Evolutionary conservation across 1,140 invertebrate genomes (phyloP), one percentile per base, ranked within the genome.

Genomic region (Drosophila navojoa): DNA sequence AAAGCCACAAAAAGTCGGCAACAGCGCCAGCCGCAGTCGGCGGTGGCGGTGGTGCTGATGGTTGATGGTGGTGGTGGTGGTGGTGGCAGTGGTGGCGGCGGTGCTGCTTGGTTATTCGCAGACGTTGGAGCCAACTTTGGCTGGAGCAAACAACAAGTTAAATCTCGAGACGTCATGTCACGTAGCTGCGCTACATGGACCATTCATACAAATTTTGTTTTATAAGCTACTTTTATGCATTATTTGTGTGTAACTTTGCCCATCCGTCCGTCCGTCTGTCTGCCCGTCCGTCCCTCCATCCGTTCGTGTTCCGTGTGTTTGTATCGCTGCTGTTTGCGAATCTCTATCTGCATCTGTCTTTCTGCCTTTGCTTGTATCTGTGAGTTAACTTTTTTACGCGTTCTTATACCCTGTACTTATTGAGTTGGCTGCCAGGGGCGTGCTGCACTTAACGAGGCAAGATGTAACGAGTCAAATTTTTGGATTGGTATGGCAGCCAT

Each of bases 181-280:
- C 84, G 84, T 89, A 89, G 82, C 77, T 71, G 29, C 69, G 77
- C 85, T 80, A 80, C 84, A 89, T 89, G 84, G 84, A 89, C 85
- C 84, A 89, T 89, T 89, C 84, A 89, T 89, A 80, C 79, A 87
- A 84, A 87, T 89, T 89, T 89, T 89, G 84, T 89, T 89, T 87
- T 89, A 89, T 89, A 89, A 90, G 84, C 85, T 73, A 89, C 85
- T 87, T 86, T 86, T 76, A 67, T 86, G 81, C 82, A 87, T 86
- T 86, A 86, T 86, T 89, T 87, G 82, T 86, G 76, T 87, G 82
- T 87, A 87, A 86, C 82, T 87, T 81, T 70, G 81, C 54, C 60
- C 66, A 67, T 52, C 22, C 45, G 38, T 27, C 64, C 42, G 29
- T 50, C 15, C 10, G 4, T 53, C 70, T 1, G 10, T 13, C 32